Percentiles rank a stretch among this genome's conserved stretches.
Conservation (phyloP, 2,113 vertebrate species). For the Upupa epops region DNA sequence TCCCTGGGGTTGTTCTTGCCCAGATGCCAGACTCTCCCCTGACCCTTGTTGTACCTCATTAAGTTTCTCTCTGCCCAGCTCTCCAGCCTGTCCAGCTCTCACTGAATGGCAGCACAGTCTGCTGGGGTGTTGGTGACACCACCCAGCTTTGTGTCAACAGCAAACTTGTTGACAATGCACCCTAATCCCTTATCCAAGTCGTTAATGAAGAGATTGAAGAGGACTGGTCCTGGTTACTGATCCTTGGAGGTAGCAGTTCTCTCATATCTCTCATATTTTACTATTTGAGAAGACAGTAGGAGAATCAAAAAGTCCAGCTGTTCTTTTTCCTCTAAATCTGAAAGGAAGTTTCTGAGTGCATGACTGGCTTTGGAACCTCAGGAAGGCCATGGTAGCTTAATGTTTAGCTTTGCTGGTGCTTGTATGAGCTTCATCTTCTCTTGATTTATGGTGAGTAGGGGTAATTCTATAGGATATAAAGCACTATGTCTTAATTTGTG, state of each 20-base stretch:
- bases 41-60: too few relatives aligned
- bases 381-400: not conserved
- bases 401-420: not conserved
- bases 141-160: too few relatives aligned
- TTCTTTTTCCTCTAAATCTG: not conserved
- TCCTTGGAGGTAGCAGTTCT: not conserved
- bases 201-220: too few relatives aligned
- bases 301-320: not conserved
- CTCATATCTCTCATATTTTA: not conserved
- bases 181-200: too few relatives aligned
- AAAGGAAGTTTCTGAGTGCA: not conserved
- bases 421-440: not conserved
- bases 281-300: not conserved
- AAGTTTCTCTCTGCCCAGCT: too few relatives aligned
- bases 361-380: not conserved
- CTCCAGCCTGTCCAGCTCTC: too few relatives aligned
- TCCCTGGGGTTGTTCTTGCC: too few relatives aligned
- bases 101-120: too few relatives aligned
- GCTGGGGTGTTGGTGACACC: too few relatives aligned
- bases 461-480: constrained; percentile 56
- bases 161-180: too few relatives aligned
- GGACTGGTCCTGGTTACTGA: too few relatives aligned
- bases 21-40: too few relatives aligned
- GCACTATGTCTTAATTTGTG: constrained; percentile 68
- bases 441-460: constrained; percentile 66